Percentiles rank a stretch among this genome's conserved stretches.
These are phyloP conservation scores for Pantherophis alleghaniensis DNA, from an alignment of 2,797 vertebrate genomes.

Conservation along the genomic window DNA sequence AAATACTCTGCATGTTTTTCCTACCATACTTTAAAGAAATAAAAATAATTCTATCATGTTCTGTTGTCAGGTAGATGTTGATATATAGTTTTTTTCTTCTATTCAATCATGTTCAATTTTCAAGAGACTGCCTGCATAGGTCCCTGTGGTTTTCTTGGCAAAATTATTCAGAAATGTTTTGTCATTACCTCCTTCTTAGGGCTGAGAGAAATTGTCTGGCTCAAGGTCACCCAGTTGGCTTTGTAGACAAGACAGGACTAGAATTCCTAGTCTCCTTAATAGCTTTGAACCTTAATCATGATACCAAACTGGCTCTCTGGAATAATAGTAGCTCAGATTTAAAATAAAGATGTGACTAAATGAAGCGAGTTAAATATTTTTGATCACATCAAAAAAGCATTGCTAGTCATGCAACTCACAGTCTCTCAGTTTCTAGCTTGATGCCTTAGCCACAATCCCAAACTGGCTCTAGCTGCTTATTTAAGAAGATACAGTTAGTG, in stretches of 20 bases:
- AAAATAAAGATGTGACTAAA: background rate
- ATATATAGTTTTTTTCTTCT: background rate
- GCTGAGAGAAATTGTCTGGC: background rate
- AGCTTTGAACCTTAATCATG: background rate
- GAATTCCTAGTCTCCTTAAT: background rate
- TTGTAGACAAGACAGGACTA: background rate
- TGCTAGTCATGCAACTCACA: background rate
- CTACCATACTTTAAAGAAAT: background rate
- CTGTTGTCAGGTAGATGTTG: background rate
- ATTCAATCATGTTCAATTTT: background rate
- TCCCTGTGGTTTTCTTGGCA: background rate
- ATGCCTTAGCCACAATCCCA: background rate
- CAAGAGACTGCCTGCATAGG: background rate
- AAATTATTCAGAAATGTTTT: background rate
- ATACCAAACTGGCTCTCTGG: background rate
- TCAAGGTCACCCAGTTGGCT: background rate
- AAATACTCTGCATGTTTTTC: background rate
- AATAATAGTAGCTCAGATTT: background rate
- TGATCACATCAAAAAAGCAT: background rate
- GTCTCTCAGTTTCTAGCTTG: background rate
- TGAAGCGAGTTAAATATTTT: background rate
- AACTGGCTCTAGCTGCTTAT: background rate
- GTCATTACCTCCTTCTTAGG: background rate
- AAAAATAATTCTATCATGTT: background rate
- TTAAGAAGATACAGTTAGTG: background rate